Conservation (phyloP, 2,113 vertebrate species). For the Casuarius casuarius region DNA sequence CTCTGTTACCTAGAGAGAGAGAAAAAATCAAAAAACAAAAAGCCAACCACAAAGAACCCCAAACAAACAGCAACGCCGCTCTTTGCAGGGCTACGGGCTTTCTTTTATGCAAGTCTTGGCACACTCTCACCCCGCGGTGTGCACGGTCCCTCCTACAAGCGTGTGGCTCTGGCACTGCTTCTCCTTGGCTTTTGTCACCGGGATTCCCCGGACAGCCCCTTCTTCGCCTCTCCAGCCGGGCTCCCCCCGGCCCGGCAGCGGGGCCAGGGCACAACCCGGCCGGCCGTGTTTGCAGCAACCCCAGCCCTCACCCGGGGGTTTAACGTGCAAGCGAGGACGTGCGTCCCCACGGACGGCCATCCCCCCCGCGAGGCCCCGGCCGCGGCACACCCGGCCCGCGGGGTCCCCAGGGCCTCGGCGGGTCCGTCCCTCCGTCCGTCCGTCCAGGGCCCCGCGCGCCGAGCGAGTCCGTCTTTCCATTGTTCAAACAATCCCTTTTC, state of each 20-base stretch:
- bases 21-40: background rate
- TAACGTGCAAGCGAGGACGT: too few species aligned
- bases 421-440: background rate
- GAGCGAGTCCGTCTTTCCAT: constrained; percentile 43
- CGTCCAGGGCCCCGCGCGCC: background rate
- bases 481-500: constrained; percentile 73
- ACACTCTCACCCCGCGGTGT: background rate
- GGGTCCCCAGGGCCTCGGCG: background rate
- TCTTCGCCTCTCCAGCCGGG: background rate
- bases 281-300: too few species aligned
- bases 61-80: too few species aligned
- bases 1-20: background rate
- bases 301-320: too few species aligned
- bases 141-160: constrained; percentile 21
- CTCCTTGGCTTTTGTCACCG: background rate
- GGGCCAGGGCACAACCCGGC: too few species aligned
- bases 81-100: too few species aligned
- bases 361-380: too few species aligned
- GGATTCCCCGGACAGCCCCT: constrained; percentile 41
- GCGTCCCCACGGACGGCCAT: too few species aligned
- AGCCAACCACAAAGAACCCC: too few species aligned
- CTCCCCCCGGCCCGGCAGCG: background rate
- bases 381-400: background rate
- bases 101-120: background rate
- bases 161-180: constrained; percentile 4